Evolutionary conservation across 1,140 invertebrate genomes (phyloP), one percentile per base, ranked within the genome.

Genomic region (Drosophila ironensis): DNA sequence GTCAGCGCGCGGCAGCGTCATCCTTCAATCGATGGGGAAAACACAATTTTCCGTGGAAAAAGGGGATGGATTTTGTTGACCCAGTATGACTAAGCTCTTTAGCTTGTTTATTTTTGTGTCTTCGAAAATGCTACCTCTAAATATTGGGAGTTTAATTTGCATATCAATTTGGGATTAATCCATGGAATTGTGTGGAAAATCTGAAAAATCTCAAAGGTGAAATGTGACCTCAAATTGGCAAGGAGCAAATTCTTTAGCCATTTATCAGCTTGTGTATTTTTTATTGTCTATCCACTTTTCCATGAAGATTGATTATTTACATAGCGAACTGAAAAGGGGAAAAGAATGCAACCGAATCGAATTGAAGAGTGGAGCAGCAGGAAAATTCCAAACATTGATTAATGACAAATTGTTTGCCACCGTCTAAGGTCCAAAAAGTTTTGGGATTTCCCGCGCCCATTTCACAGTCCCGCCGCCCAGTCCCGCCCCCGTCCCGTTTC

Each of bases 371-470:
- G 8, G 30, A 47, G 46, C 19, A 57, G 33, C 66, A 17, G 44
- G 16, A 44, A 70, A 70, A 82, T 54, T 74, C 51, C 64, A 38
- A 70, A 72, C 67, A 72, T 76, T 84, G 78, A 82, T 84, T 82
- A 82, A 82, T 82, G 78, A 84, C 78, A 84, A 84, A 84, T 84
- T 84, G 72, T 84, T 82, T 75, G 77, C 72, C 76, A 50, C 38
- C 37, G 38, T 69, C 51, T 45, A 63, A 47, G 41, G 59, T 63
- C 17, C 59, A 44, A 50, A 66, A 45, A 61, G 24, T 28, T 63
- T 63, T 27, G 17, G 9, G 14, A 37, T 14, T 2, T 14, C 4
- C 14, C 4, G 33, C 14, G 12, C 33, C 33, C n/a, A n/a, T n/a
- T n/a, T n/a, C n/a, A n/a, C n/a, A n/a, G n/a, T 14, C 4, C 12